Percentiles rank a stretch among this genome's conserved stretches.
Conservation (phyloP, 1,140 invertebrate genomes). For the Zaprionus lachaisei region DNA sequence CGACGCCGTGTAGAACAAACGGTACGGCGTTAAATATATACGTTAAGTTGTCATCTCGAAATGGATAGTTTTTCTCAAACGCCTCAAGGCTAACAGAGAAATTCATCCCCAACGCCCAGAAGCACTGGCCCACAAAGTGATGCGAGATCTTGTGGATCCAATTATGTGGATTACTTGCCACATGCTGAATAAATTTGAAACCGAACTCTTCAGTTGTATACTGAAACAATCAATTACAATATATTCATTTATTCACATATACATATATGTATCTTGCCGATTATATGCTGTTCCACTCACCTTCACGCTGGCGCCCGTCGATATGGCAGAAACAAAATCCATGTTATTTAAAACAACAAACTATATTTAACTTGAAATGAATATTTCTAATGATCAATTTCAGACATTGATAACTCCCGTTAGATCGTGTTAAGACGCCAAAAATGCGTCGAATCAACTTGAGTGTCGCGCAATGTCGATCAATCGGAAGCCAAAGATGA, state of each 20-base stretch:
- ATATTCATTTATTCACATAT: background rate
- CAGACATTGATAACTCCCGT: background rate
- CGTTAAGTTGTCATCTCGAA: conserved; percentile 44
- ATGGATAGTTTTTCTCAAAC: conserved; percentile 41
- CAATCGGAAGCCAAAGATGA: background rate
- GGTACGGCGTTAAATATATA: conserved; percentile 47
- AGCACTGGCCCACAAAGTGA: conserved; percentile 62
- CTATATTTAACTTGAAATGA: background rate
- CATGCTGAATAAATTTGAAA: conserved; percentile 33
- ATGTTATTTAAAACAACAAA: conserved; percentile 21
- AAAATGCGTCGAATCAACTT: background rate
- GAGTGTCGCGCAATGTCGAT: background rate
- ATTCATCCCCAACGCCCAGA: conserved; percentile 39
- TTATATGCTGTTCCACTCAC: conserved; percentile 12
- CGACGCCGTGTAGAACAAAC: conserved; percentile 36
- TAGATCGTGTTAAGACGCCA: conserved; percentile 5
- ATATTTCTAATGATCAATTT: background rate
- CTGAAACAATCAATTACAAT: conserved; percentile 9
- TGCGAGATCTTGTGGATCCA: conserved; percentile 48
- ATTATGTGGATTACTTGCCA: conserved; percentile 36
- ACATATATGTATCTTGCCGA: background rate
- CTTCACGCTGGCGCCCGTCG: conserved; percentile 26
- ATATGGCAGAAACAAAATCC: conserved; percentile 54
- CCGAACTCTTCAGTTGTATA: conserved; percentile 21
- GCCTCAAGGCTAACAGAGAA: conserved; percentile 46